Conservation (phyloP, 1,140 invertebrate genomes). For the Frieseomelitta varia region DNA sequence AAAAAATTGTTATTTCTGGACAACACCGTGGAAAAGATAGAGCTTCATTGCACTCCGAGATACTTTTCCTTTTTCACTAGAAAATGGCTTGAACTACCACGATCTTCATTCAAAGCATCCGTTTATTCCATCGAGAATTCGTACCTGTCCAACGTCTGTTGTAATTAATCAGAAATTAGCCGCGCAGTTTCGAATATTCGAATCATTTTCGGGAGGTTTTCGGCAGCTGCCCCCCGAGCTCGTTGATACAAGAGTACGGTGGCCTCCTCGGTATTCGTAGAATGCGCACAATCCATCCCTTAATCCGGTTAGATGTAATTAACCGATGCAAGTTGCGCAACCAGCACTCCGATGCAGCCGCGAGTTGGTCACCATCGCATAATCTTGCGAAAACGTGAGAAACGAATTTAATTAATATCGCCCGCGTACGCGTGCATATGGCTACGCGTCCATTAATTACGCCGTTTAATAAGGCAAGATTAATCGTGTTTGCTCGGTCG, state of each 20-base stretch:
- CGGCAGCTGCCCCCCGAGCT: too few species aligned
- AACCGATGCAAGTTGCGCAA: slow-evolving; percentile 40
- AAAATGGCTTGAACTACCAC: slow-evolving; percentile 9
- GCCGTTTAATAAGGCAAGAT: neutral
- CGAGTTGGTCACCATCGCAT: neutral
- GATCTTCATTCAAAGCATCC: too few species aligned
- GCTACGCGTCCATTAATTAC: slow-evolving; percentile 12
- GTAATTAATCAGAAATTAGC: neutral
- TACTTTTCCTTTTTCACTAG: neutral
- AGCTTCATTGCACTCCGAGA: neutral
- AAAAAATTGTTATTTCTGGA: slow-evolving; percentile 24
- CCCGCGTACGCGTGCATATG: neutral
- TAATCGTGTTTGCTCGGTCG: neutral
- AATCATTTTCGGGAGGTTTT: neutral
- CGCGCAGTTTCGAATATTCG: neutral
- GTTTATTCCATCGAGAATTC: too few species aligned
- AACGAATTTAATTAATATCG: slow-evolving; percentile 19
- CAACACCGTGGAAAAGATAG: neutral
- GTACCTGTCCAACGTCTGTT: too few species aligned
- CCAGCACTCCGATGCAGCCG: neutral
- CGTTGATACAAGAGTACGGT: neutral
- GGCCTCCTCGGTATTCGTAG: neutral
- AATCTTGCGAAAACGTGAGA: slow-evolving; percentile 15
- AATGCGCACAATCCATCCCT: slow-evolving; percentile 10
- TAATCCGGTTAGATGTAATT: slow-evolving; percentile 47